Conservation (phyloP, 2,113 vertebrate species). For the Thymallus thymallus region DNA sequence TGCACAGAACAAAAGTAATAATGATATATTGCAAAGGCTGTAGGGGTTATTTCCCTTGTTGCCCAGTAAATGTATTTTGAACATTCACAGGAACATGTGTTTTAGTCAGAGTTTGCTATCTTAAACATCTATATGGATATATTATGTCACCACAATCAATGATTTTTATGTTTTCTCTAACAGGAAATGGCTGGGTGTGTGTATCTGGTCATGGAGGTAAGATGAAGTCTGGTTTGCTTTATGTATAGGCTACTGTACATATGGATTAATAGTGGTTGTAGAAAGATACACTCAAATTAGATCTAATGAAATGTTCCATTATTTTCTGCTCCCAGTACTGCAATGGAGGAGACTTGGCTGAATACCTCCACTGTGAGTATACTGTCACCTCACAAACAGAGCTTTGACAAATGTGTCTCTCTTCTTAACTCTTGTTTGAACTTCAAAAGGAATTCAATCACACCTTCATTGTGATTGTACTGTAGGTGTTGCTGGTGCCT, state of each 20-base stretch:
- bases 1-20: no score
- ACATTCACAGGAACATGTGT: not conserved
- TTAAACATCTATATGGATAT: not conserved
- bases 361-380: constrained; percentile 95
- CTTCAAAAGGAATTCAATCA: not conserved
- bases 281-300: constrained; percentile 9
- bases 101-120: not conserved
- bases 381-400: not conserved
- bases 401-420: not conserved
- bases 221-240: constrained; percentile 34
- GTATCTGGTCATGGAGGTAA: constrained; percentile 98
- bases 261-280: not conserved
- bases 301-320: not conserved
- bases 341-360: constrained; percentile 95
- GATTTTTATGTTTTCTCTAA: constrained; percentile 45
- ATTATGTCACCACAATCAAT: constrained; percentile 1
- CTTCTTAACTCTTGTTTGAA: not conserved
- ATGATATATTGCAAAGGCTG: not conserved
- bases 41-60: not conserved
- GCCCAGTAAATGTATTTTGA: not conserved
- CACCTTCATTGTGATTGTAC: not conserved
- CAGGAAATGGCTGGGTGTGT: constrained; percentile 94
- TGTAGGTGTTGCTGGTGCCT: not conserved
- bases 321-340: constrained; percentile 82
- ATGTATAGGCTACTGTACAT: not conserved